phyloP scores from a whole-genome alignment of 2,113 vertebrate genomes.

The Axis porcinus region DNA sequence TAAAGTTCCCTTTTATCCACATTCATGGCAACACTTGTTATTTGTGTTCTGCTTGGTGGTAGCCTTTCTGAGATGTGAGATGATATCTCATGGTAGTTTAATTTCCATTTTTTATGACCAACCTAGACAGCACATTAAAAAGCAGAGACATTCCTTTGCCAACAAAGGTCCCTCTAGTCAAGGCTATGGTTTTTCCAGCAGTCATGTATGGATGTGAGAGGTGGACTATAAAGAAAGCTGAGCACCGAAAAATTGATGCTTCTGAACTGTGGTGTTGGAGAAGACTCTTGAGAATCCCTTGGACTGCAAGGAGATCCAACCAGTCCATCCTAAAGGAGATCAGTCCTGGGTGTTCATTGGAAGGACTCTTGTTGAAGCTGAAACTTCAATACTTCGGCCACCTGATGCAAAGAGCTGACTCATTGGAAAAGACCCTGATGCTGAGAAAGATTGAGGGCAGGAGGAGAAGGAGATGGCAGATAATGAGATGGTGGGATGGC shows the following conservation, averaged over 20 bases:
- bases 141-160: background rate
- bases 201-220: background rate
- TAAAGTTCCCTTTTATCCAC: background rate
- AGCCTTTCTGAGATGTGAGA: background rate
- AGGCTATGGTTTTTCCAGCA: background rate
- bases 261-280: background rate
- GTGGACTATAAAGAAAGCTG: background rate
- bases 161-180: background rate
- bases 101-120: background rate
- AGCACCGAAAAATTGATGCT: background rate
- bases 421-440: background rate
- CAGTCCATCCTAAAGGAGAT: background rate
- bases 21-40: background rate
- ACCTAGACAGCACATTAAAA: background rate
- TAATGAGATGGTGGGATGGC: accelerated
- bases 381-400: background rate
- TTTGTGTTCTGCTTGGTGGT: background rate
- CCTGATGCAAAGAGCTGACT: accelerated
- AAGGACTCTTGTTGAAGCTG: background rate
- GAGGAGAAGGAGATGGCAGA: background rate
- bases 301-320: background rate
- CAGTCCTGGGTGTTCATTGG: background rate
- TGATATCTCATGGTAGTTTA: background rate
- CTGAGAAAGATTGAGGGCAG: background rate
- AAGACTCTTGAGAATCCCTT: background rate